Base-by-base conservation (phyloP, 2,113 vertebrate genomes). In the Aegypius monachus region DNA sequence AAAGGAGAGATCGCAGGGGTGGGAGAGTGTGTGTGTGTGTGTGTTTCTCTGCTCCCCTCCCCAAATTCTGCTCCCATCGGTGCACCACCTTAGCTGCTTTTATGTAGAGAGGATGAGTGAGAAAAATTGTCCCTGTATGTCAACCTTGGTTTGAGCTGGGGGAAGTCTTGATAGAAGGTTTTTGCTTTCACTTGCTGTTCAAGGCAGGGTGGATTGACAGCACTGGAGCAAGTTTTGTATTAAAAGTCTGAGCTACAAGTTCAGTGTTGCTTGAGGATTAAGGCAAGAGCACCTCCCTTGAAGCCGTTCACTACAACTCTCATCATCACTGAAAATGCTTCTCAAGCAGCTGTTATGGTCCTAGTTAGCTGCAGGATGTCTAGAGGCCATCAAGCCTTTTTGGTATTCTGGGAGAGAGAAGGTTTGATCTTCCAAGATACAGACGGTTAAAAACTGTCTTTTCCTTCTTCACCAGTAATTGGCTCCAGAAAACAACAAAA, bases 1-100 rank as follows among this genome's bases (percentile, higher is more conserved):
- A 36, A 52, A 5, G 48, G 11, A 43, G 26, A 16, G 1, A 40
- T 22, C 0, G 0, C 22, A 48, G 11, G 2, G 31, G 16, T 91
- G 58, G 26, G 29, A 63, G 3, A 6, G 22, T 61, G 25, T 42
- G 32, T 62, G 56, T 32, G 26, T 48, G 73, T 72, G 52, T 61
- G 31, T 27, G 10, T 27, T 7, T n/a, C 5, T 67, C 22, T 55
- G 32, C 15, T 59, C 59, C 36, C 43, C 32, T 72, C 47, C 75
- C 56, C 59, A 74, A 18, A 78, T 29, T n/a, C 86, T 90, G 50
- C 65, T 81, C 45, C 63, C 34, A n/a, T 11, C 8, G 0, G 13
- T 79, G 74, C 40, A 17, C 20, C 74, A 66, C 17, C 9, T 62
- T 11, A 23, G 36, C 45, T 62, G 32, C 63, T 71, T 52, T 63